Evolutionary conservation across 1,140 invertebrate species (phyloP), one percentile per base, ranked within the genome.

Genomic region (Caerostris extrusa): DNA sequence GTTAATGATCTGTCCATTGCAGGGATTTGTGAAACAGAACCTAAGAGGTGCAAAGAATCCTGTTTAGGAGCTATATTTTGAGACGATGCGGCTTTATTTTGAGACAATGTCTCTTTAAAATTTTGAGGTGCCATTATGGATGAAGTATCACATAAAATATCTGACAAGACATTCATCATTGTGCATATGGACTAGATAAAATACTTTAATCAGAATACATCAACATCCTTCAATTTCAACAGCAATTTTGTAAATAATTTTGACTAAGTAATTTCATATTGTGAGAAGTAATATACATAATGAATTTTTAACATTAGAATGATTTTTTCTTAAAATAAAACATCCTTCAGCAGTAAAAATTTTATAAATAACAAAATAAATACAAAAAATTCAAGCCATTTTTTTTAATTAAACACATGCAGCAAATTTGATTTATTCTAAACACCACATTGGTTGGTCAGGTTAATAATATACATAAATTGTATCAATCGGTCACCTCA

Each of bases 141-240:
- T 61, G 92, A 88, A 19, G 92, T 61, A 89, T 93, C 92, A 88
- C 86, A 93, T 67, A 93, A 69, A 71, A 88, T 93, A 89, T 93
- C 86, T 55, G 85, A 77, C n/a, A 93, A 89, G 89, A 93, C 92
- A 93, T 93, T 93, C 92, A 93, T 93, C 55, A 71, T 93, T 93
- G 19, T 93, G 85, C 50, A 67, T 81, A 67, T 67, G 61, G 92
- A 93, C 92, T 93, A 93, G 92, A 93, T 53, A 50, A 58, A 81
- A 61, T 58, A 81, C 8, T 81, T 88, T 56, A 87, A 86, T 81
- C 2, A 17, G n/a, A 14, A 55, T 50, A 7, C 89, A 86, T 93
- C 53, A 88, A 88, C 92, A 93, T 93, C 3, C 71, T 90, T 14
- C 19, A 77, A 77, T 4, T 53, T 53, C 53, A 14, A 8, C 34